A percentile compares a stretch with the other conserved stretches of the same genome.
Evolutionary conservation across 2,113 vertebrate species (phyloP).

Genomic region (Hipposideros armiger): DNA sequence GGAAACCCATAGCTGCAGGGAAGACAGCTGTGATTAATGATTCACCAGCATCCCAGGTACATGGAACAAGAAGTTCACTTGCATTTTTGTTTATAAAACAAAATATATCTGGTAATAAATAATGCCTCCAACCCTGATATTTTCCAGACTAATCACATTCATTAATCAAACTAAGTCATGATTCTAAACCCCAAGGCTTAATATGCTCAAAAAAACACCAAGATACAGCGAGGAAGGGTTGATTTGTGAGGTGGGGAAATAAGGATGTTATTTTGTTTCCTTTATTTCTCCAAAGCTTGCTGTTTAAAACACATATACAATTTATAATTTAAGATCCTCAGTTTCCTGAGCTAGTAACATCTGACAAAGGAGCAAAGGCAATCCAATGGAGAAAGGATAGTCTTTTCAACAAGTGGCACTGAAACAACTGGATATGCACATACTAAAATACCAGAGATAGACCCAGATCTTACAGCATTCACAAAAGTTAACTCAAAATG

Average conservation of each 20-base stretch:
- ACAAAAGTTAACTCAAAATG: conserved; percentile 3
- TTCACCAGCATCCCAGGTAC: background rate
- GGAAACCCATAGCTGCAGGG: background rate
- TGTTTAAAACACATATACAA: conserved; percentile 15
- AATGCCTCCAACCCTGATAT: conserved; percentile 74
- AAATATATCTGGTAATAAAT: conserved; percentile 70
- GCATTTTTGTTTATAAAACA: conserved; percentile 62
- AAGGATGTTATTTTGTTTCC: background rate
- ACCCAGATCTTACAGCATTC: background rate
- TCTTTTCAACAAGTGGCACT: background rate
- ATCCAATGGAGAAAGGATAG: background rate
- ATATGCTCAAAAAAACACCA: conserved; percentile 54
- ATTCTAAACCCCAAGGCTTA: conserved; percentile 51
- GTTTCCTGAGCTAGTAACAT: background rate
- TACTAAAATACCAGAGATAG: background rate
- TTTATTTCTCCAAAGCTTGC: conserved; percentile 38
- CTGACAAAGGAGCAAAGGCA: background rate
- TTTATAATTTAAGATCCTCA: background rate
- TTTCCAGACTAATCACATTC: conserved; percentile 52
- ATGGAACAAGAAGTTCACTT: conserved; percentile 56
- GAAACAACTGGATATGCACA: background rate
- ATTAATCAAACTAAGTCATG: conserved; percentile 75
- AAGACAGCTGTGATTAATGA: conserved; percentile 67
- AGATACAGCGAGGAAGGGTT: background rate
- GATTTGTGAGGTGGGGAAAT: conserved; percentile 20